These are phyloP conservation scores for Geophilus truncorum DNA, from an alignment of 2,888 invertebrate species.

Conservation along the genomic window DNA sequence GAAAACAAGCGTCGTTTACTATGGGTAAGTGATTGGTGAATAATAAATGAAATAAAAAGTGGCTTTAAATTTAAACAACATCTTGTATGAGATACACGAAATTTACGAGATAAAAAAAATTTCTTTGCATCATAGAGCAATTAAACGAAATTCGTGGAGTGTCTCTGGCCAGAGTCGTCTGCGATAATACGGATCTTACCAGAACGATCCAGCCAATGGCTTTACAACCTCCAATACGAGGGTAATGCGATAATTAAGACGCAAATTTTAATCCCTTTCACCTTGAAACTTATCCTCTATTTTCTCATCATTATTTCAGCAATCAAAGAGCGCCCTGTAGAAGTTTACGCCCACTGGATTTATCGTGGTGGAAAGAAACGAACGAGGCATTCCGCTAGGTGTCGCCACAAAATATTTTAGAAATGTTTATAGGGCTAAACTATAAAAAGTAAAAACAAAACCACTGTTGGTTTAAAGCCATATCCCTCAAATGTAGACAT, in stretches of 20 bases:
- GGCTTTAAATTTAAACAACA: too few relatives aligned
- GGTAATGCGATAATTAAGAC: background rate
- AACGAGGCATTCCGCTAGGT: conserved; percentile 32
- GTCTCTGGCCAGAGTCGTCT: conserved; percentile 73
- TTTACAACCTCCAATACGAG: conserved; percentile 8
- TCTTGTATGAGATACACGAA: too few relatives aligned
- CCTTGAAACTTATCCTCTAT: background rate
- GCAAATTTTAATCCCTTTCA: background rate
- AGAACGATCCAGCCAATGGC: conserved; percentile 67
- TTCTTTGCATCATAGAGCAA: too few relatives aligned
- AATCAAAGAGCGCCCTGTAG: conserved; percentile 59
- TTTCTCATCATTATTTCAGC: conserved; percentile 46
- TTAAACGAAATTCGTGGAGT: conserved; percentile 74
- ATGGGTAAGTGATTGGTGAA: conserved; percentile 37
- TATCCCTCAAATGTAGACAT: background rate
- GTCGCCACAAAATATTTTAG: background rate
- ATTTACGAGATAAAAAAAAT: too few relatives aligned
- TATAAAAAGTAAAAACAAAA: background rate
- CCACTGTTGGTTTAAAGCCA: background rate
- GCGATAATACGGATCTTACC: conserved; percentile 87
- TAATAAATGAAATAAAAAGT: too few relatives aligned
- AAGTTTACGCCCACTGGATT: conserved; percentile 14
- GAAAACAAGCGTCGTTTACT: conserved; percentile 40
- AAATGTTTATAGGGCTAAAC: too few relatives aligned
- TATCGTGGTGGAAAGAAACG: conserved; percentile 32